Base-by-base conservation (phyloP, 2,113 vertebrate species). In the Ceratotherium simum region DNA sequence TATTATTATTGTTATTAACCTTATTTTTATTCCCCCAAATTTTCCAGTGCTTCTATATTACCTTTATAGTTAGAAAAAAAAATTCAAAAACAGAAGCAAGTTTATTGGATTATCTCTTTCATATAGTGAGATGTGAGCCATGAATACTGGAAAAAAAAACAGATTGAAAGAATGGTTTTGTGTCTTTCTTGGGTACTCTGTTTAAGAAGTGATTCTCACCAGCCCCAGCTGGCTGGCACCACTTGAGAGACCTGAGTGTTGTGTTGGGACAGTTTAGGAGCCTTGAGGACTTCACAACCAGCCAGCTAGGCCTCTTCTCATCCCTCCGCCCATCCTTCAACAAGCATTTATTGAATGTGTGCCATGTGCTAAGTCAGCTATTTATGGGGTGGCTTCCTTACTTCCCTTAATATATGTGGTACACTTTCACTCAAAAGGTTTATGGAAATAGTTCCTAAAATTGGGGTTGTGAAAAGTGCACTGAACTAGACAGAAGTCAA, bases 191-290 rank as follows among this genome's bases (percentile, higher is more conserved):
- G 62, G n/a, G 62, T 83, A 21, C 48, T 65, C 46, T 64, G 2
- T 70, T 95, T 70, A 94, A 70, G 76, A 83, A 94, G 14, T 73
- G 16, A 67, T 78, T 95, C 51, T 78, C 36, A 64, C 25, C 33
- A 81, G 67, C 17, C 27, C n/a, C 48, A 42, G n/a, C 2, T 62
- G 81, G 73, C 84, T 93, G 58, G 46, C 39, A 81, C 36, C 65
- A 81, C 48, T 54, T 93, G 18, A 81, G 29, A 91, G 27, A 69
- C 58, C 58, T 31, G 56, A 90, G 36, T n/a, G 23, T 42, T 6
- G 5, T n/a, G 18, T n/a, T 4, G 4, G 39, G 67, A 83, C 18
- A 89, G 23, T 60, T 70, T 54, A 84, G 54, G 29, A 84, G 56
- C 13, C 27, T 29, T 72, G 70, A 89, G 42, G 21, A 48, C 70